phyloP scores from a whole-genome alignment of 2,888 invertebrate genomes.

The Acrobasis suavella region DNA sequence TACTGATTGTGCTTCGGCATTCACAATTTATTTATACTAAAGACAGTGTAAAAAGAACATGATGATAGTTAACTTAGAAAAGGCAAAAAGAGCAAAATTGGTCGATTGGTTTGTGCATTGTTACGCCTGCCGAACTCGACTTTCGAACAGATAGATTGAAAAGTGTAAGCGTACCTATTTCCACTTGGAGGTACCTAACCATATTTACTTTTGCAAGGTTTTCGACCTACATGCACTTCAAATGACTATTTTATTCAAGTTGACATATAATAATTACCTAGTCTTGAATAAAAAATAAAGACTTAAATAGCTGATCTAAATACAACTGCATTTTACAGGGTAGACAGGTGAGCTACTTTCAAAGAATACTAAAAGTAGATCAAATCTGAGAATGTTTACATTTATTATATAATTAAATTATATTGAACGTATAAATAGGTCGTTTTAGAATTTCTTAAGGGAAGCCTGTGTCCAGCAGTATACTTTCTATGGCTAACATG shows the following conservation, averaged over 20 bases:
- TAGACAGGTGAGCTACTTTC: no score
- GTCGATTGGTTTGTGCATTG: slow-evolving; percentile 45
- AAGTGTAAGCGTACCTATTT: slow-evolving; percentile 46
- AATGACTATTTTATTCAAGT: background rate
- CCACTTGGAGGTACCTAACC: slow-evolving; percentile 24
- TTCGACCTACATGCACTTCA: background rate
- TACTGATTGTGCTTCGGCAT: slow-evolving; percentile 56
- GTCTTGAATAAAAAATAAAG: no score
- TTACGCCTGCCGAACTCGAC: slow-evolving; percentile 60
- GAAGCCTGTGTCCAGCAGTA: no score
- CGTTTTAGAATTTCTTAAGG: no score
- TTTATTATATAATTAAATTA: no score
- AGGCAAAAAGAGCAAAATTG: slow-evolving; percentile 54
- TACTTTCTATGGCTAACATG: no score
- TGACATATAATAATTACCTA: no score
- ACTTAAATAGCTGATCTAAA: no score
- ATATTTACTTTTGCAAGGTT: slow-evolving; percentile 12
- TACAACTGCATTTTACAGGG: no score
- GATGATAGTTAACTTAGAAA: slow-evolving; percentile 44
- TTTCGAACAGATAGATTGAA: slow-evolving; percentile 62
- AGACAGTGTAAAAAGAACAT: slow-evolving; percentile 53
- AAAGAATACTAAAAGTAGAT: no score
- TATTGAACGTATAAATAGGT: no score
- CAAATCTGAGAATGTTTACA: no score
- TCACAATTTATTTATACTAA: slow-evolving; percentile 69